A percentile compares a stretch with the other conserved stretches of the same genome.
Evolutionary conservation across 2,797 vertebrate genomes (phyloP).

Genomic region (Smutsia temminckii): DNA sequence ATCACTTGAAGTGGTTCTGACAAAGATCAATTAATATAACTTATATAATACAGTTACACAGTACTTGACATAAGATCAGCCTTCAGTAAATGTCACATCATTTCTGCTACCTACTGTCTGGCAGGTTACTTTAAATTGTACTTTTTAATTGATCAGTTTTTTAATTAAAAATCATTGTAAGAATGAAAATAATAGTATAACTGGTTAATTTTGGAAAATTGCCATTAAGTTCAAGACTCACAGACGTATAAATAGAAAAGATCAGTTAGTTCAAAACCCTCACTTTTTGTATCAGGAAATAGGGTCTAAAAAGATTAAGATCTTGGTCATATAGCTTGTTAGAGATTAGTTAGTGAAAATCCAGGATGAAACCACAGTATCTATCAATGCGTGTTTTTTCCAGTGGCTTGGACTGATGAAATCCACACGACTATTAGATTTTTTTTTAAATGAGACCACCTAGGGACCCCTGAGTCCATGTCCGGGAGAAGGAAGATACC

Average conservation of each 20-base stretch:
- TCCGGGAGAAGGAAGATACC: background rate
- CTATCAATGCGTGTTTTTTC: background rate
- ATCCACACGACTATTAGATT: background rate
- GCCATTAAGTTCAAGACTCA: background rate
- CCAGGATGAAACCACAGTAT: background rate
- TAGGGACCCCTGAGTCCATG: background rate
- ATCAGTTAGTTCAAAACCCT: background rate
- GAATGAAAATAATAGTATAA: background rate
- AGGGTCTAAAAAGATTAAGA: background rate
- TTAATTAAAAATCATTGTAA: background rate
- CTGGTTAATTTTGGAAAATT: slow-evolving; percentile 1
- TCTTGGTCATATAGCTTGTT: background rate
- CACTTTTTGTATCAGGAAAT: background rate
- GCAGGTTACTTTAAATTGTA: background rate
- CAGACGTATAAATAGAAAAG: background rate
- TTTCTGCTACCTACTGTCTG: background rate
- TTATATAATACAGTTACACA: background rate
- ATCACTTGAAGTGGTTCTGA: background rate
- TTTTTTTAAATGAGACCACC: background rate
- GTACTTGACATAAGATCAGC: background rate
- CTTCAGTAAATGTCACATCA: background rate
- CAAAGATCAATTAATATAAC: background rate
- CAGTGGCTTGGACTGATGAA: background rate
- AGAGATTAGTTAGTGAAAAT: background rate
- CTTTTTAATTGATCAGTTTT: background rate